Evolutionary conservation across 2,888 invertebrate species (phyloP).

Genomic region (Eulithis prunata): DNA sequence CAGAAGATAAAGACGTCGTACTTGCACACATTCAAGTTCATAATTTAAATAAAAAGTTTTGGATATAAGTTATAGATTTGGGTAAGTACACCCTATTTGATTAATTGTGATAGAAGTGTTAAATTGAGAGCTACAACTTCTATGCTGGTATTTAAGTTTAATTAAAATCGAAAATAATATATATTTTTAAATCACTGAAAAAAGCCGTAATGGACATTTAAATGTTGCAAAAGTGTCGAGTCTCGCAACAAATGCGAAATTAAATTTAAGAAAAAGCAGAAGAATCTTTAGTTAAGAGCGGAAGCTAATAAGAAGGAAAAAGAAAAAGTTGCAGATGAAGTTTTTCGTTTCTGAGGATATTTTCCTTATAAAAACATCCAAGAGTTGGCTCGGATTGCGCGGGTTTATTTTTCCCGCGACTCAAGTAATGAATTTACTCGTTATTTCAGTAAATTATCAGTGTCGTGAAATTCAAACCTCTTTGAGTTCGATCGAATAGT

Average conservation of each 20-base stretch:
- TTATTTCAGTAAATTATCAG: slow-evolving; percentile 52
- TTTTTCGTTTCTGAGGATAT: slow-evolving; percentile 67
- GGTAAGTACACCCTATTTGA: too few species aligned
- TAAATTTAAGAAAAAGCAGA: slow-evolving; percentile 64
- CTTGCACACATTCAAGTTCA: too few species aligned
- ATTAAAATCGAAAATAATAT: background rate
- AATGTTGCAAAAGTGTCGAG: slow-evolving; percentile 47
- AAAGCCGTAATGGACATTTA: slow-evolving; percentile 48
- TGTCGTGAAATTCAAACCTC: slow-evolving; percentile 6
- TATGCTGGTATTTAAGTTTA: too few species aligned
- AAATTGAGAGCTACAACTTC: too few species aligned
- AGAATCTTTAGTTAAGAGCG: slow-evolving; percentile 68
- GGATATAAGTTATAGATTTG: too few species aligned
- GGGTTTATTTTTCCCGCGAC: slow-evolving; percentile 56
- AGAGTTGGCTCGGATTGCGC: slow-evolving; percentile 61
- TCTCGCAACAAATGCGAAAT: slow-evolving; percentile 58
- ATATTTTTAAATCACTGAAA: slow-evolving; percentile 33
- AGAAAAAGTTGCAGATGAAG: slow-evolving; percentile 68
- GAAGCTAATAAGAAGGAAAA: slow-evolving; percentile 66
- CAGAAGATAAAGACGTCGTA: too few species aligned
- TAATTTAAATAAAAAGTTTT: too few species aligned
- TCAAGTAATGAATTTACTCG: slow-evolving; percentile 59
- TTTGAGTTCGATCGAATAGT: background rate
- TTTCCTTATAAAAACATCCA: slow-evolving; percentile 70
- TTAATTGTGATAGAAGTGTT: too few species aligned